Base-by-base conservation (phyloP, 1,140 invertebrate genomes). In the Plutomurus gul region DNA sequence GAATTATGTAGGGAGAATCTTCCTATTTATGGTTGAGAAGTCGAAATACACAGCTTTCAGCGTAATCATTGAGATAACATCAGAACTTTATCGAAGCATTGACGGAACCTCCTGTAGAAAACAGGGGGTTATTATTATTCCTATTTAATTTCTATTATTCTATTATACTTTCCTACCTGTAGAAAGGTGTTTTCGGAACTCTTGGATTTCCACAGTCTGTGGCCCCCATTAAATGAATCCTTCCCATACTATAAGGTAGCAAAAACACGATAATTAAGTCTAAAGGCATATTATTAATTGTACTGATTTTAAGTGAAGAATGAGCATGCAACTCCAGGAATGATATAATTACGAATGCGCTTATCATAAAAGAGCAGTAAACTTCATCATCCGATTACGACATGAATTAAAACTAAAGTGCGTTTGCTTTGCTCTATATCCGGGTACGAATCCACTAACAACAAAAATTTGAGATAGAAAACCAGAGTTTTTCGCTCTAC, bases 181-280 rank as follows among this genome's bases (percentile, higher is more conserved):
- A 84, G 47, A 81, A 82, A 27, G 77, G 78, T 13, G 77, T 83
- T 47, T 46, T 30, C 4, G 75, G 30, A 20, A 79, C 81, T 27
- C 40, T 39, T n/a, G 73, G 75, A 70, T 82, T 78, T 13, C 27
- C 60, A 60, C 81, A 82, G 20, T 76, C 80, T n/a, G 36, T 46
- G 13, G 76, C 30, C 16, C 82, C 81, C 78, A 84, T 78, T 33
- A 84, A 40, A 46, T 84, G 82, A 22, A 82, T 82, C 39, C 79
- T 37, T 6, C 81, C 82, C 56, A 84, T 71, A 56, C 78, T 79
- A 43, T n/a, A 71, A 27, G n/a, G n/a, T n/a, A n/a, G 16, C 71
- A 56, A 56, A 56, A 20, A 75, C 47, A 51, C 7, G 16, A n/a
- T 65, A 65, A 65, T 65, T 30, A 65, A 65, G 36, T 65, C n/a